Conservation (phyloP, 2,797 vertebrate genomes). For the Gallinago stenura region DNA sequence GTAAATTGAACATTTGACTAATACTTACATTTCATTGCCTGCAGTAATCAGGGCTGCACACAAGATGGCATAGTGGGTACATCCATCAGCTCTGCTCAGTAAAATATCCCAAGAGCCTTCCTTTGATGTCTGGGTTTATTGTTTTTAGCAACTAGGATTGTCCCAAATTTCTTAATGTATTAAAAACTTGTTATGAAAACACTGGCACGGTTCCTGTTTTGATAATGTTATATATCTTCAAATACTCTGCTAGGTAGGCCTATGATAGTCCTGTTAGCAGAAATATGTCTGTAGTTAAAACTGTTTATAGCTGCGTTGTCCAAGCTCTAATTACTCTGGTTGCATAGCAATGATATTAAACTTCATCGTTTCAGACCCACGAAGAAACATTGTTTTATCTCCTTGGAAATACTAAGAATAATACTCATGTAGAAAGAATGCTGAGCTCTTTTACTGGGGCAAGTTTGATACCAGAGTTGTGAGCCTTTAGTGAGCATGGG, state of each 20-base stretch:
- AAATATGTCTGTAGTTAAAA: background rate
- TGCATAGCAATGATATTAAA: background rate
- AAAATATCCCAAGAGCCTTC: background rate
- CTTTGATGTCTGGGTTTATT: background rate
- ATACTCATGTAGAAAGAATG: background rate
- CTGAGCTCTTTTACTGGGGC: background rate
- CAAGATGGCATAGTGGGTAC: slow-evolving; percentile 53
- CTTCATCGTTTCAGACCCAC: background rate
- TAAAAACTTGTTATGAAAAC: background rate
- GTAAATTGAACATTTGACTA: background rate
- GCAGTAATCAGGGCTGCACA: slow-evolving; percentile 18
- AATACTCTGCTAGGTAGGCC: background rate
- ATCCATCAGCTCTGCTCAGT: background rate
- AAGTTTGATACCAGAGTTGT: background rate
- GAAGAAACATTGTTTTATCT: background rate
- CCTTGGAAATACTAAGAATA: background rate
- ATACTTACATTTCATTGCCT: background rate
- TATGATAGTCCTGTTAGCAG: background rate
- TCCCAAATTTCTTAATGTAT: background rate
- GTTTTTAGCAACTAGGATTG: background rate
- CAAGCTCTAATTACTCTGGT: background rate
- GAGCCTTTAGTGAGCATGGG: background rate
- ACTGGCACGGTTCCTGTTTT: background rate
- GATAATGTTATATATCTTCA: background rate
- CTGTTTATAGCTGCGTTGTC: background rate